These are phyloP conservation scores for Urocolius indicus DNA, from an alignment of 2,113 vertebrate species.

Conservation along the genomic window DNA sequence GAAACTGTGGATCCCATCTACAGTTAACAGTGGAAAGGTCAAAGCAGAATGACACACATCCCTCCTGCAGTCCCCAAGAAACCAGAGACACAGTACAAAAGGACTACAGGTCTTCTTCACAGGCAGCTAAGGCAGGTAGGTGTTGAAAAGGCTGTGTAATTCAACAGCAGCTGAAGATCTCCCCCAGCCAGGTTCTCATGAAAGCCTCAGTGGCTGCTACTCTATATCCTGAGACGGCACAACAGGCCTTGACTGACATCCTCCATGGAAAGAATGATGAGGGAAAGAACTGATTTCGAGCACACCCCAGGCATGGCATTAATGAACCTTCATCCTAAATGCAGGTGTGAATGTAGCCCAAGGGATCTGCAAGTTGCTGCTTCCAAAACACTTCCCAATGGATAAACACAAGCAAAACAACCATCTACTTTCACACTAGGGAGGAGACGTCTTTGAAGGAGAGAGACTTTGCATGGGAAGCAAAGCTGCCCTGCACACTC, in stretches of 20 bases:
- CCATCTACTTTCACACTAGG: background rate
- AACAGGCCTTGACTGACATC: background rate
- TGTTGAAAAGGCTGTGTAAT: background rate
- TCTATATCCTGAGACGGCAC: background rate
- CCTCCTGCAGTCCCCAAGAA: background rate
- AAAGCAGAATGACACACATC: rapidly evolving
- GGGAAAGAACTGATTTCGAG: background rate
- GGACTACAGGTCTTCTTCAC: background rate
- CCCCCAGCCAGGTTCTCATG: background rate
- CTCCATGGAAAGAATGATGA: rapidly evolving
- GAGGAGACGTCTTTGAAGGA: background rate
- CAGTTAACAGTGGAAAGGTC: background rate
- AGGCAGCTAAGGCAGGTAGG: background rate
- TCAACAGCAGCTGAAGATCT: background rate
- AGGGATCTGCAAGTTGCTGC: background rate
- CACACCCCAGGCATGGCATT: rapidly evolving
- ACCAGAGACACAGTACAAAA: background rate
- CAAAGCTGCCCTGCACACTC: too few relatives aligned
- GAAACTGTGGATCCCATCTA: background rate
- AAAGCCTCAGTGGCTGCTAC: background rate
- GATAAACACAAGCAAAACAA: background rate
- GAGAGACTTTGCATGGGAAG: background rate
- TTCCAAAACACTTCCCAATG: background rate
- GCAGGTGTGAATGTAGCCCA: background rate
- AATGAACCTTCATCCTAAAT: background rate